A percentile compares a stretch with the other conserved stretches of the same genome.
Evolutionary conservation across 2,113 vertebrate genomes (phyloP).

Genomic region (Cyanoramphus novaezelandiae): DNA sequence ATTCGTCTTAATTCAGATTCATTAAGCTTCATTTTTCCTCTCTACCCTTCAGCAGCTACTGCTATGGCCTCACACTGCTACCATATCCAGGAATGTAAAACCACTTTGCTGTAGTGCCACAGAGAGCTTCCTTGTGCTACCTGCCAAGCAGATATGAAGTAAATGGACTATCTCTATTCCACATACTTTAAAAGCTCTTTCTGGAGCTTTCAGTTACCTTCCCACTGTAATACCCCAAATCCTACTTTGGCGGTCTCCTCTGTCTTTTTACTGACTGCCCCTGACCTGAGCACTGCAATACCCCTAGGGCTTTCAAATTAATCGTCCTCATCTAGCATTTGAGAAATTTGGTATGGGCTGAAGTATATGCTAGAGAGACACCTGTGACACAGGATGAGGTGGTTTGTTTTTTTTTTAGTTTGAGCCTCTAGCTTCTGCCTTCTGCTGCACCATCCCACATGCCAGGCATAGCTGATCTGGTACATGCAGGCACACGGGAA

Average conservation of each 20-base stretch:
- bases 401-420: background rate
- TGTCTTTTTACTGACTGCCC: background rate
- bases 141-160: background rate
- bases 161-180: background rate
- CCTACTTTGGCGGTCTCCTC: background rate
- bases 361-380: background rate
- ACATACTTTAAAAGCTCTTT: background rate
- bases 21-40: conserved; percentile 3
- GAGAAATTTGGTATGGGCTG: background rate
- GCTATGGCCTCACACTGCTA: background rate
- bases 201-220: background rate
- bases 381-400: background rate
- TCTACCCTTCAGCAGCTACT: background rate
- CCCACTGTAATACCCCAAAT: background rate
- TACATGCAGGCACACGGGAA: background rate
- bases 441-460: background rate
- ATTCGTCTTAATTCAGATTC: conserved; percentile 47
- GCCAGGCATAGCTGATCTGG: background rate
- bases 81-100: background rate
- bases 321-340: background rate
- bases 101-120: background rate
- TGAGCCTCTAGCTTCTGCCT: background rate
- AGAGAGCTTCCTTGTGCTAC: background rate
- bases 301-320: background rate
- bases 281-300: background rate